Evolutionary conservation across 2,888 invertebrate species (phyloP), one percentile per base, ranked within the genome.

Genomic region (Hipparchia sbordonii): DNA sequence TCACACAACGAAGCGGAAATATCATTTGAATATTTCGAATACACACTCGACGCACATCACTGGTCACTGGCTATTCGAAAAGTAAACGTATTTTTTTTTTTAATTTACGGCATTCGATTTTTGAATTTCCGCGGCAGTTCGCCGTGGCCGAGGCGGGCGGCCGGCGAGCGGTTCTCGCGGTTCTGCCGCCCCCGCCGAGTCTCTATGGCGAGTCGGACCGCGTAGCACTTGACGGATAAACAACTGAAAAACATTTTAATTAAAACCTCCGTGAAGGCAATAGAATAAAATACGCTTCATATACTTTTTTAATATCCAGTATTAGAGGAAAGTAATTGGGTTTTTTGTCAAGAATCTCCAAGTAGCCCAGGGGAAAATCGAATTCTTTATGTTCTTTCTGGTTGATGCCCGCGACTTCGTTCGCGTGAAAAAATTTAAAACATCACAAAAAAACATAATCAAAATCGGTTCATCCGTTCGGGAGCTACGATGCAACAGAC

Each of bases 111-210:
- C 12, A 13, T 69, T 67, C 68, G 68, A 65, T 65, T 52, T 69
- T 74, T 23, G 33, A 65, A 60, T 45, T n/a, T 39, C 13, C 59
- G 59, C 59, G 59, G 33, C 7, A 23, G 56, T 48, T 61, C 33
- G 59, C 67, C n/a, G 63, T 71, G 71, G 67, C 51, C 33, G 74
- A 85, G 77, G 82, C 91, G 91, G 85, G 85, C 89, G 87, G 84
- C 81, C 82, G 83, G 83, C 80, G 80, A 85, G 84, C 81, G 80
- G 79, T 83, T 82, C 81, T 85, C 87, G 88, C 83, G 82, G 87
- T 82, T 89, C 86, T 91, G 48, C 48, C 91, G 90, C 80, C 82
- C 80, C 78, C 80, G 84, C 82, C 85, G 86, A 82, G 74, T 66
- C 33, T 52, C 39, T 45, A 54, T 39, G 61, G 12, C 51, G n/a